phyloP scores from a whole-genome alignment of 2,888 invertebrate species.

The Notodonta dromedarius region DNA sequence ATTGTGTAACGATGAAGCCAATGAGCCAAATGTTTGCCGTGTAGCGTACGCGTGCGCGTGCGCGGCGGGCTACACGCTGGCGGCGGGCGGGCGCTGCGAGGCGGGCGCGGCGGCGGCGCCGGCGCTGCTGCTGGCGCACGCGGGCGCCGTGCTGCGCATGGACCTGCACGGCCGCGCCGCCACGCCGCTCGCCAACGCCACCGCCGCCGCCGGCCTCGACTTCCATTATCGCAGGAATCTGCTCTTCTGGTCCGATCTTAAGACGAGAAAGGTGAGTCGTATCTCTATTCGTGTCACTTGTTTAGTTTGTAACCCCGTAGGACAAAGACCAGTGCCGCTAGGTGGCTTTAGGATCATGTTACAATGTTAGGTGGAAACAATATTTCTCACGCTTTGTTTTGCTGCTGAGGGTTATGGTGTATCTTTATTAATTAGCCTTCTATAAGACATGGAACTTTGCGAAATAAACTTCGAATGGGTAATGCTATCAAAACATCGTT shows the following conservation, averaged over 20 bases:
- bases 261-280: constrained; percentile 89
- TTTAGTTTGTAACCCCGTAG: background rate
- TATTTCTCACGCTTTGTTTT: too few relatives aligned
- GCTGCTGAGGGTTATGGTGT: too few relatives aligned
- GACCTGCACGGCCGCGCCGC: constrained; percentile 86
- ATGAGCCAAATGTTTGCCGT: background rate
- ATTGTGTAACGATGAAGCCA: background rate
- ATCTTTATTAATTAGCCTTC: too few relatives aligned
- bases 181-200: constrained; percentile 90
- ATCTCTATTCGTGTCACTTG: background rate
- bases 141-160: constrained; percentile 88
- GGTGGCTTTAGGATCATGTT: too few relatives aligned
- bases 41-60: constrained; percentile 92
- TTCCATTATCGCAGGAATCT: constrained; percentile 91
- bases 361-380: too few relatives aligned
- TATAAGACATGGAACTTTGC: too few relatives aligned
- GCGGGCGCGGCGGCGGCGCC: constrained; percentile 83
- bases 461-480: too few relatives aligned
- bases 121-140: constrained; percentile 82
- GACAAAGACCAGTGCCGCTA: too few relatives aligned
- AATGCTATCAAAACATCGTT: too few relatives aligned
- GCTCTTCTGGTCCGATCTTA: constrained; percentile 95
- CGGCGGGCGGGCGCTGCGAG: constrained; percentile 85
- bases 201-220: constrained; percentile 93
- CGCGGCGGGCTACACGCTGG: constrained; percentile 89